Base-by-base conservation (phyloP, 2,888 invertebrate species). In the Orthonychiurus folsomi region DNA sequence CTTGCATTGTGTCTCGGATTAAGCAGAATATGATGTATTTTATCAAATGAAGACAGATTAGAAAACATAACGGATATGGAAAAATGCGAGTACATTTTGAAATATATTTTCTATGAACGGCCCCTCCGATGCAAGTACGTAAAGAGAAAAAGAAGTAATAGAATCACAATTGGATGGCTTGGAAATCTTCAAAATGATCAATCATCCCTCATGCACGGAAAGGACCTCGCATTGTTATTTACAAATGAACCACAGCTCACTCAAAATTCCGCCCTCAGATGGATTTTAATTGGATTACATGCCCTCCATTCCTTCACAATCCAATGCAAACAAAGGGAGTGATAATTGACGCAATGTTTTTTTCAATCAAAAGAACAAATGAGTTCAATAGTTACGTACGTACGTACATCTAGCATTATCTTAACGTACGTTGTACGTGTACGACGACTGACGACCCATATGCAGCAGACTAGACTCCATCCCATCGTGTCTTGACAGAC, bases 281-380 rank as follows among this genome's bases (percentile, higher is more conserved):
- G 25, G 15, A 20, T 21, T 24, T 54, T 24, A 54, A 37, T 37
- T 37, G 37, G 37, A 37, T 37, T 37, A 37, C 37, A 37, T 15
- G 15, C 5, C 5, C 5, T 9, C 5, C 37, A 37, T 9, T 37
- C 5, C 37, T 37, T 37, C n/a, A 15, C 37, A 37, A 9, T 37
- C 37, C 5, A 37, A 37, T 37, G 27, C 48, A 50, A 27, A 58
- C 28, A 57, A 26, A 52, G 37, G 47, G 50, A 57, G 25, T 26
- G 50, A 24, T 23, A 28, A 28, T 20, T 27, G 57, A 50, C 28
- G 56, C 25, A 53, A 58, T 37, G 58, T 56, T 50, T 21, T 47
- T 54, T 50, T 48, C 20, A 15, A 50, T 26, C 37, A 56, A 65
- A 48, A 60, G 50, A 57, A 56, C 60, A 60, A 59, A 62, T 48